These are phyloP conservation scores for Diadromus collaris DNA, from an alignment of 2,888 invertebrate genomes.

Conservation along the genomic window DNA sequence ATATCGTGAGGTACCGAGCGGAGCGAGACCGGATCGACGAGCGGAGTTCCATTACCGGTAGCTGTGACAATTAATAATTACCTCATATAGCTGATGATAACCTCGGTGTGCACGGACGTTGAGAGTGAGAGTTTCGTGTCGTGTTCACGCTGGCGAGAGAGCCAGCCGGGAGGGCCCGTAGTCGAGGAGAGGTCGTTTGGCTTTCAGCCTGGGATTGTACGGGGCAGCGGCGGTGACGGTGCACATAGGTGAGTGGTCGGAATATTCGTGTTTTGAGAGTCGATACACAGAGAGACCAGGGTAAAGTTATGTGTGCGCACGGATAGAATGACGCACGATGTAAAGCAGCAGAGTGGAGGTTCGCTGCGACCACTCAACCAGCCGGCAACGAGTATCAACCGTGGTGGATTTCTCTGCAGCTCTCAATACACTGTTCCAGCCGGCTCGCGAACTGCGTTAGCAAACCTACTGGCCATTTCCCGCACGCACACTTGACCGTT, in stretches of 20 bases:
- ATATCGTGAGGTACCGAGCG: neutral
- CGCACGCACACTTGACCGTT: conserved; percentile 68
- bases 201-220: conserved; percentile 37
- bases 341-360: neutral
- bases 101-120: conserved; percentile 61
- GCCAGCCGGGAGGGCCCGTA: conserved; percentile 1
- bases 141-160: conserved; percentile 16
- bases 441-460: neutral
- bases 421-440: conserved; percentile 33
- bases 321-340: neutral
- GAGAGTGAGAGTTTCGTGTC: conserved; percentile 23
- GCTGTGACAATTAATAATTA: conserved; percentile 75
- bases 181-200: conserved; percentile 28
- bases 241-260: conserved; percentile 41
- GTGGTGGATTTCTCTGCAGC: conserved; percentile 36
- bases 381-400: conserved; percentile 28
- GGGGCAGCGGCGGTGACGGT: conserved; percentile 2
- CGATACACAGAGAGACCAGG: neutral
- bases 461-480: conserved; percentile 45
- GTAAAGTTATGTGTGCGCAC: neutral
- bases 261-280: conserved; percentile 25
- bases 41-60: conserved; percentile 69
- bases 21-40: conserved; percentile 49
- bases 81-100: conserved; percentile 72
- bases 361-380: conserved; percentile 46